Evolutionary conservation across 2,888 invertebrate species (phyloP).

Genomic region (Crematogaster levior): DNA sequence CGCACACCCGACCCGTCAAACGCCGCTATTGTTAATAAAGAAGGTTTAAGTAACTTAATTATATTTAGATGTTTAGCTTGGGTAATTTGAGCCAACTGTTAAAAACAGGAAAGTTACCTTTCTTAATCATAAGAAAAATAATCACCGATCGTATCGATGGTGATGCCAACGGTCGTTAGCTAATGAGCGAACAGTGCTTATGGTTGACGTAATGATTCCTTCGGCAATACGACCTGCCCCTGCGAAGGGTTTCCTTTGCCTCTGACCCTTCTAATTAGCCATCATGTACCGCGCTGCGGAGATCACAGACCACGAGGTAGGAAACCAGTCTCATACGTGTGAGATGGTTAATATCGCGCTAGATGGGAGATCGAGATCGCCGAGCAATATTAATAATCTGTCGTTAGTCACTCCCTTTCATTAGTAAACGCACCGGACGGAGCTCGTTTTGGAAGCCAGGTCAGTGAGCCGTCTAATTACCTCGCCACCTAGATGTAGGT

Average conservation of each 20-base stretch:
- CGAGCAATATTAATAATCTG: conserved; percentile 74
- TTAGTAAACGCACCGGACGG: conserved; percentile 66
- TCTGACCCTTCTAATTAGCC: conserved; percentile 72
- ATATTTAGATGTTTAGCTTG: conserved; percentile 35
- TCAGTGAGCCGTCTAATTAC: conserved; percentile 68
- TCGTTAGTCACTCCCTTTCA: conserved; percentile 74
- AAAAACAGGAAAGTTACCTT: not conserved
- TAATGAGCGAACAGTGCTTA: conserved; percentile 58
- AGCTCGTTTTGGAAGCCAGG: conserved; percentile 71
- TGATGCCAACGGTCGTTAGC: conserved; percentile 21
- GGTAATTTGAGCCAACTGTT: not conserved
- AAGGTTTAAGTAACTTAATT: conserved; percentile 34
- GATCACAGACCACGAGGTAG: conserved; percentile 55
- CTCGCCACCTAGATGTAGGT: conserved; percentile 48
- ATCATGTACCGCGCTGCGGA: conserved; percentile 63
- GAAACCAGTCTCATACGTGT: conserved; percentile 36
- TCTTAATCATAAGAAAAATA: conserved; percentile 8
- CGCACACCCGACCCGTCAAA: conserved; percentile 28
- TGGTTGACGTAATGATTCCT: conserved; percentile 45
- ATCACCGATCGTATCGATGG: conserved; percentile 28
- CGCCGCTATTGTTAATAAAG: conserved; percentile 35
- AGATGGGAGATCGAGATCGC: conserved; percentile 72
- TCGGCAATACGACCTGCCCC: conserved; percentile 30
- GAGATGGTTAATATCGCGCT: conserved; percentile 65
- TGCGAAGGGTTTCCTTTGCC: conserved; percentile 53